phyloP scores from a whole-genome alignment of 1,140 invertebrate genomes.

The Gonioctena quinquepunctata region DNA sequence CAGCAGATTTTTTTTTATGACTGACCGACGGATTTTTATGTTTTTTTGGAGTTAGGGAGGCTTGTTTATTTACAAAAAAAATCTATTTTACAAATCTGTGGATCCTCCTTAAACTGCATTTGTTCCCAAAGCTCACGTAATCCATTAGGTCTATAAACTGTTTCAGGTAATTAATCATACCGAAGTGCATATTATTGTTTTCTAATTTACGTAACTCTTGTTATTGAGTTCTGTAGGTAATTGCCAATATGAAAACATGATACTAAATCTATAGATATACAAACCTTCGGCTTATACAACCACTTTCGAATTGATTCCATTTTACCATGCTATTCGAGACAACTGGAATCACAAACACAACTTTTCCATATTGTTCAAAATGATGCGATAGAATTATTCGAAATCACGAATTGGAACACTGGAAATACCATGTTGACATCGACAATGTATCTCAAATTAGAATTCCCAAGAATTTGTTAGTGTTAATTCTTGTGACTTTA shows the following conservation, averaged over 20 bases:
- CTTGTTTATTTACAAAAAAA: no score
- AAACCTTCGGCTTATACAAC: constrained; percentile 90
- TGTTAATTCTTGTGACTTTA: neutral
- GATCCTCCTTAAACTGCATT: no score
- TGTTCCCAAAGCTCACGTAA: no score
- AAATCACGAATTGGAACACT: neutral
- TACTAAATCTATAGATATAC: no score
- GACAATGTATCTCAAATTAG: no score
- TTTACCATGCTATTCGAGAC: neutral
- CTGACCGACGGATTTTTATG: no score
- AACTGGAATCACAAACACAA: neutral
- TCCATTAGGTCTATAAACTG: neutral
- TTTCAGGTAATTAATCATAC: neutral
- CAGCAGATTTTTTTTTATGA: no score
- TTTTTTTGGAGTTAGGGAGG: no score
- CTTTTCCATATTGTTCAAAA: neutral
- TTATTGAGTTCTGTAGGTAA: neutral
- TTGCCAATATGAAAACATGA: neutral
- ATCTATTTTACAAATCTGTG: no score
- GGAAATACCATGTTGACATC: constrained; percentile 2
- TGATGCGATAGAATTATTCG: neutral
- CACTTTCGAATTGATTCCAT: constrained; percentile 91
- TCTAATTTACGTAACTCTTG: neutral
- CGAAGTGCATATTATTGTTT: neutral
- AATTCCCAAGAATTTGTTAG: no score